Evolutionary conservation across 2,113 vertebrate species (phyloP).

Genomic region (Bothrops jararaca): DNA sequence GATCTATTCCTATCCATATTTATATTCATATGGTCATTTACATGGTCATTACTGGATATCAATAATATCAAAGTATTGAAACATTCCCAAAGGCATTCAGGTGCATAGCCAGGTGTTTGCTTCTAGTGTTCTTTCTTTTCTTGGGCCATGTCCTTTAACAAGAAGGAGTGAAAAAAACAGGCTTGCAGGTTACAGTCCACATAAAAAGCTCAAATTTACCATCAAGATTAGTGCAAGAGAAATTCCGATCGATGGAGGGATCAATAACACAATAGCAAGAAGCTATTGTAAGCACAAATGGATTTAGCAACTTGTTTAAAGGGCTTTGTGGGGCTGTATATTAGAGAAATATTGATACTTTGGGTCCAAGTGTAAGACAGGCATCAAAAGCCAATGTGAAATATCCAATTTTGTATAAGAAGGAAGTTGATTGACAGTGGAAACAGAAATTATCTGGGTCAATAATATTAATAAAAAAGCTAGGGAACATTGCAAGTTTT

Average conservation of each 20-base stretch:
- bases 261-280: too few relatives aligned
- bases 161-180: not conserved
- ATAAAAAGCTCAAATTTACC: not conserved
- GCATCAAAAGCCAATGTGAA: not conserved
- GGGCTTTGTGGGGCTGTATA: not conserved
- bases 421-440: not conserved
- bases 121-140: not conserved
- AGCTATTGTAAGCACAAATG: constrained; percentile 20
- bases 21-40: not conserved
- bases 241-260: constrained; percentile 7
- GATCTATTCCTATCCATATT: not conserved
- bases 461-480: not conserved
- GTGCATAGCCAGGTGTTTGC: not conserved
- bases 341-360: not conserved
- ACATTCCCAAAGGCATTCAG: not conserved
- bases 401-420: not conserved
- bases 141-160: not conserved
- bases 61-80: constrained; percentile 23
- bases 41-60: not conserved
- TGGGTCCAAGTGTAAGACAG: not conserved
- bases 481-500: not conserved
- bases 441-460: not conserved
- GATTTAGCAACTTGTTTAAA: not conserved
- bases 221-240: not conserved
- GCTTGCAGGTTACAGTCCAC: not conserved